phyloP scores from a whole-genome alignment of 2,888 invertebrate species.

The Drosophila greeni region DNA sequence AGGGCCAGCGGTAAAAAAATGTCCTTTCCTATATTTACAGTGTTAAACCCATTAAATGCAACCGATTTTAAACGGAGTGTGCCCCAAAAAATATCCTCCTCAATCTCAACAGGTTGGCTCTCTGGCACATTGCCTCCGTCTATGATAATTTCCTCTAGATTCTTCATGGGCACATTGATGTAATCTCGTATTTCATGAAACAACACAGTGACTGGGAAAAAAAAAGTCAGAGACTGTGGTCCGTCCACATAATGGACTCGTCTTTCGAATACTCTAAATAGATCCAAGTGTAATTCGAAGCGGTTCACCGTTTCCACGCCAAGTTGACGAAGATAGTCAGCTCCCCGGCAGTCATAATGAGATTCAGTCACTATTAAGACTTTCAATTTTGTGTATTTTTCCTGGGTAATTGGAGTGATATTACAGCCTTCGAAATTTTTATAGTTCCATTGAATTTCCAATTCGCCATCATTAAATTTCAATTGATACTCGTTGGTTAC shows the following conservation, averaged over 20 bases:
- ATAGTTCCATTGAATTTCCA: conserved; percentile 13
- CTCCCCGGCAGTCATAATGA: neutral
- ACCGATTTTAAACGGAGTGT: neutral
- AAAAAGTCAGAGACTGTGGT: neutral
- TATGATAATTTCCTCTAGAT: conserved; percentile 3
- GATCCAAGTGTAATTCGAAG: conserved; percentile 3
- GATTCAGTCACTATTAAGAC: neutral
- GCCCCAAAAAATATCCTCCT: neutral
- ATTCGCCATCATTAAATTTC: conserved; percentile 2
- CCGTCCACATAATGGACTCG: neutral
- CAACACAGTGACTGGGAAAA: neutral
- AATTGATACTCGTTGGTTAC: conserved; percentile 4
- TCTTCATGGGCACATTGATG: neutral
- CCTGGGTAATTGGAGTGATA: neutral
- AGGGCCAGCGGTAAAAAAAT: neutral
- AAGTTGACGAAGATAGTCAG: conserved; percentile 13
- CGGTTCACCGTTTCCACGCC: conserved; percentile 6
- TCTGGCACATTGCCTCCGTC: neutral
- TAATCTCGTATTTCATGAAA: neutral
- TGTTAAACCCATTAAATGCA: conserved; percentile 6
- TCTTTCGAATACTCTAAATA: conserved; percentile 3
- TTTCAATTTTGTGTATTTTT: neutral
- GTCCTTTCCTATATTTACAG: neutral
- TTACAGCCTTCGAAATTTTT: neutral
- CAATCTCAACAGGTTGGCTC: neutral